Evolutionary conservation across 1,140 invertebrate species (phyloP).

Genomic region (Hirudo medicinalis): DNA sequence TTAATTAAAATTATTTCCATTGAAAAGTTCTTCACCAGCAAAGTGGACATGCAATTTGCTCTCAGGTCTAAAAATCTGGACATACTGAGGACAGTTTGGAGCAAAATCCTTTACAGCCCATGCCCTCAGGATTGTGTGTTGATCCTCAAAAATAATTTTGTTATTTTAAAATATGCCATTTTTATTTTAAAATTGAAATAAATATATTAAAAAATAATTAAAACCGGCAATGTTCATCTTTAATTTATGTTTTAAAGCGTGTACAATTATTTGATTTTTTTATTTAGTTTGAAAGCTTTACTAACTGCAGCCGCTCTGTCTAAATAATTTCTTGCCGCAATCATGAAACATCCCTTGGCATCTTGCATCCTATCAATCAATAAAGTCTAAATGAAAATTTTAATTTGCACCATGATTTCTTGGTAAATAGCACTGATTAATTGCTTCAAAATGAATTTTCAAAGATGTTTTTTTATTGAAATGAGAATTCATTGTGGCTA

Average conservation of each 20-base stretch:
- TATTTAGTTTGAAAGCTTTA: conserved; percentile 19
- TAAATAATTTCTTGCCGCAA: conserved; percentile 85
- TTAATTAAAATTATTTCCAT: too few relatives aligned
- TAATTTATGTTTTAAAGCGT: too few relatives aligned
- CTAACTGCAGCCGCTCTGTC: conserved; percentile 81
- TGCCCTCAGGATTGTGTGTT: conserved; percentile 87
- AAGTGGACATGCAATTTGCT: conserved; percentile 97
- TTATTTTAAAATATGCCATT: neutral
- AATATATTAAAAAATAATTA: conserved; percentile 9
- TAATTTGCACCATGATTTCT: neutral
- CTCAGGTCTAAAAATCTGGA: conserved; percentile 92
- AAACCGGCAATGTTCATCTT: neutral
- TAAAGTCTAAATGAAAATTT: conserved; percentile 2
- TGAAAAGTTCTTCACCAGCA: conserved; percentile 46
- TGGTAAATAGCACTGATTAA: too few relatives aligned
- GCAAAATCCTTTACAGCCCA: conserved; percentile 98
- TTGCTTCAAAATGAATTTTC: too few relatives aligned
- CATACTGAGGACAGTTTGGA: conserved; percentile 85
- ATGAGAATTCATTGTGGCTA: too few relatives aligned
- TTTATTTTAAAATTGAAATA: neutral
- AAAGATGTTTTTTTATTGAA: too few relatives aligned
- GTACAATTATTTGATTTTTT: too few relatives aligned
- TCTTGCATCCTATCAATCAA: conserved; percentile 66
- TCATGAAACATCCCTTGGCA: conserved; percentile 86
- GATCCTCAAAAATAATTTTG: conserved; percentile 51